Base-by-base conservation (phyloP, 1,140 invertebrate genomes). In the Acromyrmex echinatior region DNA sequence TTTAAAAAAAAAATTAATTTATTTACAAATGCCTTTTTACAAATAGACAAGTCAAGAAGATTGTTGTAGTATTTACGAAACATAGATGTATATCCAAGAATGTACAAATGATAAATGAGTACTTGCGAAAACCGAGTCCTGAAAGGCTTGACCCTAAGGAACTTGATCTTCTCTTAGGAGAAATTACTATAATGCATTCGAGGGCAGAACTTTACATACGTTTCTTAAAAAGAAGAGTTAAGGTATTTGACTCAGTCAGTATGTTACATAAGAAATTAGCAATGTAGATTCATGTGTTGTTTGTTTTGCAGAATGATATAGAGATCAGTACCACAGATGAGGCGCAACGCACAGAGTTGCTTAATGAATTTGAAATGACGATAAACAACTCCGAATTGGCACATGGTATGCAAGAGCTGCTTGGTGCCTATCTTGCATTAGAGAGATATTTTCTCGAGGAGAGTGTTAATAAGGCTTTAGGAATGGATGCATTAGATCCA, bases 391-490 rank as follows among this genome's bases (percentile, higher is more conserved):
- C 97, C 89, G 97, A 98, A 91, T 95, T 99, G 25, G 98, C 97
- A 89, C 96, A 97, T 25, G 96, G 97, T 66, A 98, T 99, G 96
- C 98, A 99, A 95, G 98, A 99, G 92, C 93, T 99, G 21, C 96
- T 99, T 6, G 97, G 98, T 16, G 97, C 97, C 77, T 99, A 99
- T 96, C 97, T 99, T 35, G 96, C 98, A 49, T 96, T 99, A 73
- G 99, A 99, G 94, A 97, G 99, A 95, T 99, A 98, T 95, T 99
- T 99, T 94, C 97, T 99, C 96, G 97, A 98, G 90, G 98, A 99
- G 95, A 99, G 98, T 93, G 97, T 99, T 0, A 96, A 97, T 49
- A 99, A 99, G 95, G 99, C 99, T 28, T 97, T 99, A 62, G 97
- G 97, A 84, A 97, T 99, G 96, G 99, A 99, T 92, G 96, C 96